phyloP scores from a whole-genome alignment of 1,140 invertebrate genomes.

The Drosophila hydei region DNA sequence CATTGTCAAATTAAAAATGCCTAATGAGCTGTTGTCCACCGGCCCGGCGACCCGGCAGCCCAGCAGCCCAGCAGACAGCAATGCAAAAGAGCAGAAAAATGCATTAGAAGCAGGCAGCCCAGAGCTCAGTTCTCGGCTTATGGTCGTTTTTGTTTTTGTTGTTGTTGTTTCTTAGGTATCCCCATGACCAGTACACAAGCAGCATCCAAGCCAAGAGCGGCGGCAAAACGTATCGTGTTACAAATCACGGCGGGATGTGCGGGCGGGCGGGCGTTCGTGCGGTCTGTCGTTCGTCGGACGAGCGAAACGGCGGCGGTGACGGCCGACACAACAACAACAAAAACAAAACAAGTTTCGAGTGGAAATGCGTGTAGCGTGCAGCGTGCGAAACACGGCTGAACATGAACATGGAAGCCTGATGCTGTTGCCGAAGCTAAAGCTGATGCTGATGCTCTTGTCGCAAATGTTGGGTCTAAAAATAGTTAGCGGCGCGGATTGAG shows the following conservation, averaged over 20 bases:
- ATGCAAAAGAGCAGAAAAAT: conserved; percentile 80
- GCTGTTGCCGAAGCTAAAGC: conserved; percentile 51
- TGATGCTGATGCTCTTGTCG: conserved; percentile 54
- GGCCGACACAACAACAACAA: conserved; percentile 10
- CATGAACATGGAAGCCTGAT: conserved; percentile 70
- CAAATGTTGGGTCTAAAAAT: conserved; percentile 63
- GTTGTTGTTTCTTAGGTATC: conserved; percentile 14
- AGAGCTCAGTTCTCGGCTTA: conserved; percentile 25
- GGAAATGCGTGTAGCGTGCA: conserved; percentile 82
- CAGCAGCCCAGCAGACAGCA: conserved; percentile 20
- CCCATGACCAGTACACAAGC: conserved; percentile 8
- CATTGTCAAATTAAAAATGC: conserved; percentile 82
- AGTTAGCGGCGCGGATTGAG: conserved; percentile 37
- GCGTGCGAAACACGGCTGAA: conserved; percentile 77
- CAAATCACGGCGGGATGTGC: conserved; percentile 71
- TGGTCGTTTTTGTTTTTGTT: background rate
- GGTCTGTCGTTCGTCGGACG: conserved; percentile 5
- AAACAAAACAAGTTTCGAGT: conserved; percentile 80
- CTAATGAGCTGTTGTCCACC: conserved; percentile 73
- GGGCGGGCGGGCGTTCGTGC: conserved; percentile 22
- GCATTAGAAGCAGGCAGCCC: conserved; percentile 62
- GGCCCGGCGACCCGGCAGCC: conserved; percentile 16
- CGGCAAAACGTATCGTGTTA: conserved; percentile 81
- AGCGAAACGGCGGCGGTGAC: conserved; percentile 2
- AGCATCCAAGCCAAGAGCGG: conserved; percentile 51